These are phyloP conservation scores for Channallabes apus DNA, from an alignment of 2,797 vertebrate species.

Conservation along the genomic window DNA sequence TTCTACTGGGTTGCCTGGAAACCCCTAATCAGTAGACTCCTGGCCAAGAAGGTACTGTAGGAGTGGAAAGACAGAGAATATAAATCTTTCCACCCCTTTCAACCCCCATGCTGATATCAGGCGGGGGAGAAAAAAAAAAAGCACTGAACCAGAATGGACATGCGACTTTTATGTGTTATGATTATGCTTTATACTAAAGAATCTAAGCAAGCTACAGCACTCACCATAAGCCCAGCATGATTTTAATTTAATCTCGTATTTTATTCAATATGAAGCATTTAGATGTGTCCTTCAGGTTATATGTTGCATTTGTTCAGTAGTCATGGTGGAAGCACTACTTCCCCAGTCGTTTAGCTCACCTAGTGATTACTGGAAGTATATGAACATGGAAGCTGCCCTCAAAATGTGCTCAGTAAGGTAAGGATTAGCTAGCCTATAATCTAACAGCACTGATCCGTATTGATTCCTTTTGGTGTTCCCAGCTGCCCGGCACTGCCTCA, in stretches of 20 bases:
- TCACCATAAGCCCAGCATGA: not conserved
- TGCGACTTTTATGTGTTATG: not conserved
- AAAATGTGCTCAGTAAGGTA: conserved; percentile 54
- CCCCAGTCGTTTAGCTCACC: conserved; percentile 44
- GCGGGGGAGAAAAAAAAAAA: not conserved
- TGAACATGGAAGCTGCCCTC: conserved; percentile 39
- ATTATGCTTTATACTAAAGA: not conserved
- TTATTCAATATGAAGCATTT: not conserved
- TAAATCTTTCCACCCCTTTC: not conserved
- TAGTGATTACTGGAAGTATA: conserved; percentile 41
- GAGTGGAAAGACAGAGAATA: not conserved
- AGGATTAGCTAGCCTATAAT: conserved; percentile 58
- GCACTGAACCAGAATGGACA: not conserved
- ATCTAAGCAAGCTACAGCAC: not conserved
- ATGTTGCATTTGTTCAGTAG: not conserved
- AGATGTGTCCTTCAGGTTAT: too few relatives aligned
- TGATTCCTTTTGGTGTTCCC: conserved; percentile 53
- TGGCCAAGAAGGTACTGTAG: conserved; percentile 1
- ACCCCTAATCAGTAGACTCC: conserved; percentile 28
- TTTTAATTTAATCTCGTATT: not conserved
- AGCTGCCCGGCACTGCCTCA: conserved; percentile 48
- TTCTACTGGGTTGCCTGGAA: conserved; percentile 41
- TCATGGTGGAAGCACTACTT: conserved; percentile 31
- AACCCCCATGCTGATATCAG: not conserved
- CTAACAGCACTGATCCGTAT: conserved; percentile 57